These are phyloP conservation scores for Molanna angustata DNA, from an alignment of 2,888 invertebrate genomes.

Conservation along the genomic window DNA sequence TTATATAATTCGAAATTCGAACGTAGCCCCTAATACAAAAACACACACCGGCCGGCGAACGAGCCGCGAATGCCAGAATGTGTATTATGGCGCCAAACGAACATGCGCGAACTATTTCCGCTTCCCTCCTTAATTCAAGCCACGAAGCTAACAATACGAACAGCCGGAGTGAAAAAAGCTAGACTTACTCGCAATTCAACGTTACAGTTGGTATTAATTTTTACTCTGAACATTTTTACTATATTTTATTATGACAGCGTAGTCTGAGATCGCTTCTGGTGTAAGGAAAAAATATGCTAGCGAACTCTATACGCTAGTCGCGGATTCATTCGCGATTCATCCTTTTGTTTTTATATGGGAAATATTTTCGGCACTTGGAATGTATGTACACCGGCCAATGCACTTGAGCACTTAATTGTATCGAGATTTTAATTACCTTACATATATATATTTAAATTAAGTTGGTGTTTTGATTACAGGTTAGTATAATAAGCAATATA, in stretches of 20 bases:
- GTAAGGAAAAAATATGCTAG: constrained; percentile 13
- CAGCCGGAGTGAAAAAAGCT: neutral
- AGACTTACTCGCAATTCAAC: neutral
- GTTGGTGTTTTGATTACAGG: too few species aligned
- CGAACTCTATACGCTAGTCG: constrained; percentile 4
- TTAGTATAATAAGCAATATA: too few species aligned
- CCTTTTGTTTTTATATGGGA: neutral
- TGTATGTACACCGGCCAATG: too few species aligned
- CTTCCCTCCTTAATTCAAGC: neutral
- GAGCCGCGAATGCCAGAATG: constrained; percentile 17
- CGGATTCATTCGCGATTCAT: constrained; percentile 4
- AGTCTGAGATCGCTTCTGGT: neutral
- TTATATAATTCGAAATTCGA: too few species aligned
- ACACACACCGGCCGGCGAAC: constrained; percentile 18
- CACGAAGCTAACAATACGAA: too few species aligned
- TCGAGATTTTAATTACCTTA: neutral
- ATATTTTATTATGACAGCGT: neutral
- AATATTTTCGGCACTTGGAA: neutral
- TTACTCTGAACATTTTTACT: neutral
- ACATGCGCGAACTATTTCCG: constrained; percentile 21
- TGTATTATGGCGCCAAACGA: constrained; percentile 17
- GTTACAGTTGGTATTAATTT: neutral
- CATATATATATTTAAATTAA: too few species aligned
- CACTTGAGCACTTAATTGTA: too few species aligned
- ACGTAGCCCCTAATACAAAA: too few species aligned